A percentile compares a stretch with the other conserved stretches of the same genome.
Evolutionary conservation across 2,797 vertebrate genomes (phyloP).

Genomic region (Danio albolineatus): DNA sequence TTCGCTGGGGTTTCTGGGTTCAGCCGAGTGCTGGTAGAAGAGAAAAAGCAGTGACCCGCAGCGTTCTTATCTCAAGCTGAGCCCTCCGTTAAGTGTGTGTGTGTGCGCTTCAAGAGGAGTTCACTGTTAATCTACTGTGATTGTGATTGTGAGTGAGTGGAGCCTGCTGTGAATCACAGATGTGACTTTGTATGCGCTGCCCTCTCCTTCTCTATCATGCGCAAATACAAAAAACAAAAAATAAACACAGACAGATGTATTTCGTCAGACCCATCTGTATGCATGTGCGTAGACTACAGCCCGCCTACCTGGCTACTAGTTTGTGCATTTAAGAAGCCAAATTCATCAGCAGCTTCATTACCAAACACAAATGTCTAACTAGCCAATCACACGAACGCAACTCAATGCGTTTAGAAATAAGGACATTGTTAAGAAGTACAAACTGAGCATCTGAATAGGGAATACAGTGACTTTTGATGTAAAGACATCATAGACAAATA

Average conservation of each 20-base stretch:
- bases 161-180: constrained; percentile 43
- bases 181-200: constrained; percentile 24
- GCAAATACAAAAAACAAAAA: not conserved
- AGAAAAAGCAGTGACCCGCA: constrained; percentile 20
- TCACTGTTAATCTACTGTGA: constrained; percentile 38
- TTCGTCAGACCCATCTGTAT: constrained; percentile 5
- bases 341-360: not conserved
- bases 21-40: constrained; percentile 4
- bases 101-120: constrained; percentile 37
- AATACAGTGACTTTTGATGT: too few species aligned
- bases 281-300: not conserved
- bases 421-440: too few species aligned
- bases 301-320: constrained; percentile 9
- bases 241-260: not conserved
- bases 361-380: too few species aligned
- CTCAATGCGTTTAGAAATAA: too few species aligned
- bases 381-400: too few species aligned
- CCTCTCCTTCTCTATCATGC: not conserved
- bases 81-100: constrained; percentile 30
- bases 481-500: too few species aligned
- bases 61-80: constrained; percentile 39
- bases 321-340: not conserved
- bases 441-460: too few species aligned
- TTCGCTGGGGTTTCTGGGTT: constrained; percentile 15
- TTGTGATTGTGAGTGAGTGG: constrained; percentile 25